Conservation (phyloP, 2,113 vertebrate species). For the Hippocampus zosterae region DNA sequence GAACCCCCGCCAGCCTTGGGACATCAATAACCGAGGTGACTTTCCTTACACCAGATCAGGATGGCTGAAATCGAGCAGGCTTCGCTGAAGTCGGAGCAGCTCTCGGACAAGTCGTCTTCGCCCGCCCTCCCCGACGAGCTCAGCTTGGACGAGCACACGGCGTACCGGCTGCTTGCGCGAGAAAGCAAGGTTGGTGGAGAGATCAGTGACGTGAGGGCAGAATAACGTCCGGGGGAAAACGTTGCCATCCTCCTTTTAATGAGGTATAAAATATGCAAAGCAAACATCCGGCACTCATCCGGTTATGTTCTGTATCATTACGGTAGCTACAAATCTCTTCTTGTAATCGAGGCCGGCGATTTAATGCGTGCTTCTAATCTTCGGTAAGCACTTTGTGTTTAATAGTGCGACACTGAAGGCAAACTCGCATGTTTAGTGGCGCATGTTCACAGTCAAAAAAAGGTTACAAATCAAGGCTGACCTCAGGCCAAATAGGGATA, state of each 20-base stretch:
- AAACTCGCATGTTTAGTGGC: neutral
- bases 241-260: neutral
- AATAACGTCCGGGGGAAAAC: too few species aligned
- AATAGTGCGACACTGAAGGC: neutral
- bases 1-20: neutral
- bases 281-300: neutral
- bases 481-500: too few species aligned
- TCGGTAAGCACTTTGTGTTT: neutral
- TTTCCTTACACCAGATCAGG: slow-evolving; percentile 78
- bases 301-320: neutral
- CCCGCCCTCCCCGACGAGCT: slow-evolving; percentile 86
- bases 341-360: neutral
- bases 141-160: slow-evolving; percentile 81
- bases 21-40: slow-evolving; percentile 24
- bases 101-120: slow-evolving; percentile 92
- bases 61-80: slow-evolving; percentile 95
- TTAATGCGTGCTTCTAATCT: neutral
- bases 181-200: slow-evolving; percentile 78
- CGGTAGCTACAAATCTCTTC: neutral
- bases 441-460: neutral
- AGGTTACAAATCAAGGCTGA: too few species aligned
- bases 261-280: neutral
- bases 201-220: neutral
- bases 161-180: slow-evolving; percentile 73
- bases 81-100: slow-evolving; percentile 82